Evolutionary conservation across 2,888 invertebrate genomes (phyloP), one percentile per base, ranked within the genome.

Genomic region (Spialia ferax): DNA sequence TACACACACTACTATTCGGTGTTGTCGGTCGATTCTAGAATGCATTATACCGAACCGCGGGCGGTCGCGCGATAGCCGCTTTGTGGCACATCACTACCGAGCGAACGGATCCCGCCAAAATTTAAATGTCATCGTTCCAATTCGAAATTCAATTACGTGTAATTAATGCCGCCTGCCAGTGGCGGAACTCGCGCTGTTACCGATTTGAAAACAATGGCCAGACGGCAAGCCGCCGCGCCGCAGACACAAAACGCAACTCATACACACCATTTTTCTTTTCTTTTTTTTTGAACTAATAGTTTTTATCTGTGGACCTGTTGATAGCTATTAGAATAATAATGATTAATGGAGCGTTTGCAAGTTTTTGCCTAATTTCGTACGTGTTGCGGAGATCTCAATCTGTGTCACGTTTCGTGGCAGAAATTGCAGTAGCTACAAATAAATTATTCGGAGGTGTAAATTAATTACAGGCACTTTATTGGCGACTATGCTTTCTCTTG

Each of bases 121-220:
- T 87, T 89, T 89, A 92, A 95, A 93, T 94, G 94, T 95, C 95
- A 95, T 95, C 94, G 91, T 94, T 90, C 94, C 94, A 95, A 95
- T 95, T 95, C 94, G 93, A 95, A 95, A 94, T 94, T 95, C 94
- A 95, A 95, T 95, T 94, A 94, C 89, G 83, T 91, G 94, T 94
- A 95, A 95, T 95, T 95, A 95, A 94, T 91, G 87, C 88, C 86
- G 84, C 80, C 86, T 85, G 86, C 81, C 89, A 87, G 88, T 89
- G 88, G 89, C 92, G 88, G 87, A 83, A 83, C 85, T 83, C 81
- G 83, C 82, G 82, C 83, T 88, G 85, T 86, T 87, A 87, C 85
- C 82, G 85, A 88, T 88, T 87, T 80, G 88, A 86, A 93, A 91
- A 93, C 93, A 93, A 93, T 91, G 76, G 71, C 69, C 74, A 73